These are phyloP conservation scores for Coptotermes formosanus DNA, from an alignment of 1,140 invertebrate genomes.

Conservation along the genomic window DNA sequence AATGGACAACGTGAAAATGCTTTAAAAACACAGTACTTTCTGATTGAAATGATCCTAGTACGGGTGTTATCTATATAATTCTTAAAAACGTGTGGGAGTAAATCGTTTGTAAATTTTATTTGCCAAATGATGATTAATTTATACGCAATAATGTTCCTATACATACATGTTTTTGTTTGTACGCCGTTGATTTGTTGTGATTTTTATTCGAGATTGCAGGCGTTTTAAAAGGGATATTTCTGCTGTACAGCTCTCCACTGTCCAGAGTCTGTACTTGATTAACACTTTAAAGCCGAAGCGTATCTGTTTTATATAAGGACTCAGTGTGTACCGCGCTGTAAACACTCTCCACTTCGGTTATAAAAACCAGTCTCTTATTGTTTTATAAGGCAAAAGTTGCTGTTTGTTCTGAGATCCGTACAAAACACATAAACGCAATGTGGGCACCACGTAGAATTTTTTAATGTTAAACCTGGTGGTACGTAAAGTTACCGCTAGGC, in stretches of 20 bases:
- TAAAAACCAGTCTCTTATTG: no score
- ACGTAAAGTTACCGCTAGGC: no score
- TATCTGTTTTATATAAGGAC: no score
- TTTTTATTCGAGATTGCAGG: not conserved
- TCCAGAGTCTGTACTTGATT: not conserved
- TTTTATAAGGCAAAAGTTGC: no score
- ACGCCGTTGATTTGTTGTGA: not conserved
- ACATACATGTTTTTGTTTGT: not conserved
- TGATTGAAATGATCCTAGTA: not conserved
- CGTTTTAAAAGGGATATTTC: not conserved
- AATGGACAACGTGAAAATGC: not conserved
- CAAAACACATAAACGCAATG: no score
- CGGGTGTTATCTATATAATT: not conserved
- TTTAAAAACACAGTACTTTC: not conserved
- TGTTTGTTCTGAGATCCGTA: no score
- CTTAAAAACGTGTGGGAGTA: not conserved
- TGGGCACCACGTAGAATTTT: no score
- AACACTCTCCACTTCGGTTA: no score
- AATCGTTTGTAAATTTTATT: conserved; percentile 1
- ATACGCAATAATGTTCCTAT: not conserved
- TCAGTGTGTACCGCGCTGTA: no score
- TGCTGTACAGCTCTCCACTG: not conserved
- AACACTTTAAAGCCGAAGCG: no score
- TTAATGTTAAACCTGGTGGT: no score
- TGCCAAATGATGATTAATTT: conserved; percentile 17